A percentile compares a stretch with the other conserved stretches of the same genome.
phyloP scores from a whole-genome alignment of 2,113 vertebrate genomes.

The Morone saxatilis region DNA sequence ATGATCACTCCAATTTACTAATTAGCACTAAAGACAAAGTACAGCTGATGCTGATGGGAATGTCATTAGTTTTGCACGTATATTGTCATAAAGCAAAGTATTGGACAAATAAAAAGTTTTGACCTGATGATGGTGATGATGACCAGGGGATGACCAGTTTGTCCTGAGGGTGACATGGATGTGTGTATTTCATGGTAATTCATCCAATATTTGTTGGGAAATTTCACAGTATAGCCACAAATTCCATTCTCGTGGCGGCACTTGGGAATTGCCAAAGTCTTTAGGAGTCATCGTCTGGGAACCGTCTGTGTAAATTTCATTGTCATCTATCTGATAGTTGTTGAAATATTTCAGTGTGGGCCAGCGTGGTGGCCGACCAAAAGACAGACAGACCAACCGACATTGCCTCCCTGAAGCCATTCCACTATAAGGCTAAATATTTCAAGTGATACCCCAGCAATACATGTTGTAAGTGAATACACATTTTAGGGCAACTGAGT shows the following conservation, averaged over 20 bases:
- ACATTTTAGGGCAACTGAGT: background rate
- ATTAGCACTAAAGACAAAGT: background rate
- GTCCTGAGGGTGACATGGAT: background rate
- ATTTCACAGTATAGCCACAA: no score
- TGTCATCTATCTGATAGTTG: background rate
- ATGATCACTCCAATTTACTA: background rate
- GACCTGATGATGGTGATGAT: no score
- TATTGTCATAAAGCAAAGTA: background rate
- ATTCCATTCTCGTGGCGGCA: background rate
- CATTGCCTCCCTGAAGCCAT: background rate
- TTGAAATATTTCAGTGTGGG: background rate
- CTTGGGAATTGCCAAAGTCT: background rate
- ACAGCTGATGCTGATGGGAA: background rate
- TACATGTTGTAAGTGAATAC: background rate
- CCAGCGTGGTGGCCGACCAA: background rate
- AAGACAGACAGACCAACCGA: background rate
- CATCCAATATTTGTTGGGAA: background rate
- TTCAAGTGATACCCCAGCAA: background rate
- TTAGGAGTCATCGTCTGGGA: background rate
- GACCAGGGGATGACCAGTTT: no score
- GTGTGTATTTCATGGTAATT: background rate
- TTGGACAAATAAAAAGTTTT: background rate
- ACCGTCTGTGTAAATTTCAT: background rate
- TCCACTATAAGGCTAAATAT: background rate
- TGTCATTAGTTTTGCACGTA: background rate